These are phyloP conservation scores for Oophaga sylvatica DNA, from an alignment of 2,797 vertebrate species.

Conservation along the genomic window DNA sequence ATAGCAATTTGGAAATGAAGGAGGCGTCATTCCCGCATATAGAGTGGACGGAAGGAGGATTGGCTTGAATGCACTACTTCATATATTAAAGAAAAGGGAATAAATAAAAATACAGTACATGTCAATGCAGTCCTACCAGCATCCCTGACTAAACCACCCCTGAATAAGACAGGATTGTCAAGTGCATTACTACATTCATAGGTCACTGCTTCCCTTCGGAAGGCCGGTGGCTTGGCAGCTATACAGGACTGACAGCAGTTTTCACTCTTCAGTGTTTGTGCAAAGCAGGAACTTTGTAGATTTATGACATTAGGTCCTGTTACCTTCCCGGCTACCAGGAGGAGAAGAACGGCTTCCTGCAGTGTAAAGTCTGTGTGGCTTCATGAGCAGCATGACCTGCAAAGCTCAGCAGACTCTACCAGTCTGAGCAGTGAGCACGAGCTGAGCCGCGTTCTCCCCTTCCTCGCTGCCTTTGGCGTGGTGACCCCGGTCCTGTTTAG, in stretches of 20 bases:
- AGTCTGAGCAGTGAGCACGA: slow-evolving; percentile 35
- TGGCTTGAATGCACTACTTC: neutral
- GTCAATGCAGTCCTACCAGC: slow-evolving; percentile 42
- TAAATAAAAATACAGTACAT: slow-evolving; percentile 46
- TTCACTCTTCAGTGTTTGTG: slow-evolving; percentile 63
- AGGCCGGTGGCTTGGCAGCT: slow-evolving; percentile 61
- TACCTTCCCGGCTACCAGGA: slow-evolving; percentile 81
- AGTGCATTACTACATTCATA: slow-evolving; percentile 77
- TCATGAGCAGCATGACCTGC: slow-evolving; percentile 58
- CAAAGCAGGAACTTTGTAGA: slow-evolving; percentile 57
- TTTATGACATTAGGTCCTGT: slow-evolving; percentile 55
- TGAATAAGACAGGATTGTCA: slow-evolving; percentile 77
- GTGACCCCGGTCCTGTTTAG: slow-evolving; percentile 63
- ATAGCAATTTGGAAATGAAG: slow-evolving; percentile 10
- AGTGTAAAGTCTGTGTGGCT: slow-evolving; percentile 91
- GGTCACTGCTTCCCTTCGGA: slow-evolving; percentile 64
- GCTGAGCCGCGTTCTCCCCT: slow-evolving; percentile 30
- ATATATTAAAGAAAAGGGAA: neutral
- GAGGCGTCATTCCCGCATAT: slow-evolving; percentile 35
- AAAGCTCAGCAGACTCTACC: slow-evolving; percentile 44
- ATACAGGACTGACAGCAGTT: slow-evolving; percentile 63
- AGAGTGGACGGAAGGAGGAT: neutral
- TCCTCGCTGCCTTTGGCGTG: neutral
- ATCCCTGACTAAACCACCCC: slow-evolving; percentile 75
- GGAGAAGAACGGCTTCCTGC: slow-evolving; percentile 94